These are phyloP conservation scores for Rhabdornis inornatus DNA, from an alignment of 2,113 vertebrate genomes.

Conservation along the genomic window DNA sequence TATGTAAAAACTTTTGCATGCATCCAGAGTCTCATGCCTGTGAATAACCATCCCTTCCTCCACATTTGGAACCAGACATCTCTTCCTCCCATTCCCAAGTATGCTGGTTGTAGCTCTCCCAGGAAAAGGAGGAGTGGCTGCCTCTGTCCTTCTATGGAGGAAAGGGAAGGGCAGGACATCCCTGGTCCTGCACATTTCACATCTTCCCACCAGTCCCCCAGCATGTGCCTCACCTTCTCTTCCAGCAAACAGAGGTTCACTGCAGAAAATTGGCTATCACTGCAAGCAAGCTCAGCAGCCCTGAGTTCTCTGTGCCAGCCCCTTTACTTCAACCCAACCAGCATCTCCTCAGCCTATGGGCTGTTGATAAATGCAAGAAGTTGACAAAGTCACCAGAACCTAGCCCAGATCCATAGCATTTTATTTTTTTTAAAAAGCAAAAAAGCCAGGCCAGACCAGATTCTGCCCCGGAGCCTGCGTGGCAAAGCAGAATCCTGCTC, in stretches of 20 bases:
- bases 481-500: constrained; percentile 29
- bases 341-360: not conserved
- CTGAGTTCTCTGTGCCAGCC: not conserved
- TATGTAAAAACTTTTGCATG: not conserved
- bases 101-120: not conserved
- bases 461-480: not conserved
- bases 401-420: not conserved
- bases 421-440: not conserved
- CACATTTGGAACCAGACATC: not conserved
- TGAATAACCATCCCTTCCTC: not conserved
- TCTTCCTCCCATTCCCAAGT: not conserved
- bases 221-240: not conserved
- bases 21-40: not conserved
- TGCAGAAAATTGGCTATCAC: not conserved
- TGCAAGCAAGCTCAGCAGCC: not conserved
- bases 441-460: not conserved
- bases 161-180: not conserved
- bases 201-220: not conserved
- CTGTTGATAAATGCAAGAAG: not conserved
- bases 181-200: not conserved
- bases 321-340: not conserved
- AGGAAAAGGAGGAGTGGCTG: not conserved
- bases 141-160: not conserved
- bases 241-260: not conserved
- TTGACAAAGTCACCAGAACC: constrained; percentile 37